These are phyloP conservation scores for Nomada hirtipes DNA, from an alignment of 2,888 invertebrate species.

Conservation along the genomic window DNA sequence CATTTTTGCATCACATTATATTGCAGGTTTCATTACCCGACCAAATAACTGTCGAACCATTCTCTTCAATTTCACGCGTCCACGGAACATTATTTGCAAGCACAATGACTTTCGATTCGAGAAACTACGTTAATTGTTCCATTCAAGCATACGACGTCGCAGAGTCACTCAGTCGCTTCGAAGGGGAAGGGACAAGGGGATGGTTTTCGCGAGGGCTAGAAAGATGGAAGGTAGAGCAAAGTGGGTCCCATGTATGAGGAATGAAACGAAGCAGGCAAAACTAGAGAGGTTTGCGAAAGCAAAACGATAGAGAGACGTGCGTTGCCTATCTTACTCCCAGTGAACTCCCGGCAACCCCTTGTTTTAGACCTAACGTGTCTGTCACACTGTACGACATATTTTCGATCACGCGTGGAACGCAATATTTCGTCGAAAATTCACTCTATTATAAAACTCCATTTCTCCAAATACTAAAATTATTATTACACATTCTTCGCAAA, in stretches of 20 bases:
- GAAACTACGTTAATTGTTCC: constrained; percentile 19
- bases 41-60: background rate
- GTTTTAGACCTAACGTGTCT: constrained; percentile 62
- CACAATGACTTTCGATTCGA: constrained; percentile 25
- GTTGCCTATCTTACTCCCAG: constrained; percentile 74
- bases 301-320: constrained; percentile 79
- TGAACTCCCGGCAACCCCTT: constrained; percentile 62
- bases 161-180: constrained; percentile 68
- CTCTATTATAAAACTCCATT: background rate
- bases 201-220: constrained; percentile 48
- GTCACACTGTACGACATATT: constrained; percentile 23
- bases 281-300: constrained; percentile 78
- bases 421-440: background rate
- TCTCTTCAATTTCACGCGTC: background rate
- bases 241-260: constrained; percentile 59
- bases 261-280: constrained; percentile 59
- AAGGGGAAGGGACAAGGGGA: constrained; percentile 40
- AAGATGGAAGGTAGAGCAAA: constrained; percentile 52
- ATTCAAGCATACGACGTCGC: constrained; percentile 57
- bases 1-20: no score
- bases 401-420: background rate
- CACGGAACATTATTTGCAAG: background rate
- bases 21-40: no score
- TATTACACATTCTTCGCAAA: background rate
- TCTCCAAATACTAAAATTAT: background rate